Evolutionary conservation across 1,140 invertebrate genomes (phyloP).

Genomic region (Rhizoglyphus robini): DNA sequence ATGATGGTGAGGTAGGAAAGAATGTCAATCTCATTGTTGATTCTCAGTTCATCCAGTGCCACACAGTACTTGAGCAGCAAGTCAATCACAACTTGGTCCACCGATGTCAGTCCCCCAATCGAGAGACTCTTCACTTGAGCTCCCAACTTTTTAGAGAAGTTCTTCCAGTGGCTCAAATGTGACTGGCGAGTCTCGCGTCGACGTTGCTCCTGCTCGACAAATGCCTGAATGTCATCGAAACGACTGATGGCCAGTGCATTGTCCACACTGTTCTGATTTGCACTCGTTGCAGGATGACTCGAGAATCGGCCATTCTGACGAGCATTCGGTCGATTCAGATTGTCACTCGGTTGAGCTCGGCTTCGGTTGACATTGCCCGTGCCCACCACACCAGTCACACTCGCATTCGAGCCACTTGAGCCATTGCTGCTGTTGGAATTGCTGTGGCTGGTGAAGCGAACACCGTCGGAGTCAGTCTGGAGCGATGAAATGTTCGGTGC

Average conservation of each 20-base stretch:
- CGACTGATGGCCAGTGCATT: background rate
- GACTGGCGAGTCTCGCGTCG: slow-evolving; percentile 4
- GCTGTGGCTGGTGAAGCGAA: background rate
- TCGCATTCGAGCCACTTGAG: background rate
- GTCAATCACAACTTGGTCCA: slow-evolving; percentile 12
- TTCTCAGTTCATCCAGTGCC: slow-evolving; percentile 9
- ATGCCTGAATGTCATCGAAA: slow-evolving; percentile 1
- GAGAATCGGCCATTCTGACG: too few relatives aligned
- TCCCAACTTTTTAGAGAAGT: slow-evolving; percentile 10
- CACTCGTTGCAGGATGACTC: background rate
- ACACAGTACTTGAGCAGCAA: slow-evolving; percentile 10
- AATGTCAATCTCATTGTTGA: slow-evolving; percentile 20
- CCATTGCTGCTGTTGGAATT: background rate
- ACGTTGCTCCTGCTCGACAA: background rate
- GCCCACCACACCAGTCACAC: background rate
- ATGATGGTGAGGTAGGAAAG: slow-evolving; percentile 14
- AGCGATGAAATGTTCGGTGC: slow-evolving; percentile 1
- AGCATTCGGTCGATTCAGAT: background rate
- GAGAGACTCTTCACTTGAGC: slow-evolving; percentile 2
- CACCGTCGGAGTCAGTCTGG: background rate
- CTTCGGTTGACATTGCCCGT: background rate
- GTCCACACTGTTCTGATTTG: background rate
- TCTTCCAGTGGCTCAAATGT: slow-evolving; percentile 14
- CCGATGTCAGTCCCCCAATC: slow-evolving; percentile 3
- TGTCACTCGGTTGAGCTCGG: background rate